phyloP scores from a whole-genome alignment of 1,140 invertebrate species.

The Drosophila hydei region DNA sequence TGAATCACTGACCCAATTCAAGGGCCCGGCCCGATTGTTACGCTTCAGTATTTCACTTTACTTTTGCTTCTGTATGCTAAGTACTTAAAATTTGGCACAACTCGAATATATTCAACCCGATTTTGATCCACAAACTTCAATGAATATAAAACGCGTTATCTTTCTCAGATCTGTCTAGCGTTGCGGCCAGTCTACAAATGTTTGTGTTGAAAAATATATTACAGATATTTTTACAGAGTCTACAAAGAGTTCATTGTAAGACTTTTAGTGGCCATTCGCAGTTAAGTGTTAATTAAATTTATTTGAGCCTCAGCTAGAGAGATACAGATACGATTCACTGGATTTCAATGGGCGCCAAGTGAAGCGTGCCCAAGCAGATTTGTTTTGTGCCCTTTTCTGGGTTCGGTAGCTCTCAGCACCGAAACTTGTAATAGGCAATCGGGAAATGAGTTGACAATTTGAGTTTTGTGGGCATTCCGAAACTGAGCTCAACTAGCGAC shows the following conservation, averaged over 20 bases:
- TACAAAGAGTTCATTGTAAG: constrained; percentile 40
- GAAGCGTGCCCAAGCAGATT: constrained; percentile 71
- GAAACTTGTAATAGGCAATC: constrained; percentile 11
- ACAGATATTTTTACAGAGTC: constrained; percentile 9
- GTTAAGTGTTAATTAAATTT: constrained; percentile 78
- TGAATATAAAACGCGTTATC: too few relatives aligned
- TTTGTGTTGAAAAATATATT: neutral
- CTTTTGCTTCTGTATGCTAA: constrained; percentile 19
- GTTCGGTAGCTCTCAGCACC: constrained; percentile 16
- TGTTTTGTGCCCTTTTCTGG: constrained; percentile 48
- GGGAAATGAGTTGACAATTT: constrained; percentile 66
- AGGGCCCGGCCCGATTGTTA: constrained; percentile 28
- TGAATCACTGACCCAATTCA: constrained; percentile 72
- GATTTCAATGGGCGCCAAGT: constrained; percentile 60
- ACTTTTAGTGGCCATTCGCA: constrained; percentile 39
- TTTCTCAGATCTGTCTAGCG: too few relatives aligned
- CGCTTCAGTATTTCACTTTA: constrained; percentile 42
- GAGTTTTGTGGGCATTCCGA: constrained; percentile 1
- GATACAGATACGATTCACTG: constrained; percentile 31
- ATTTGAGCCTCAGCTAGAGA: constrained; percentile 42
- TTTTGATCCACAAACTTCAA: too few relatives aligned
- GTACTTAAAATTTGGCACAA: constrained; percentile 1
- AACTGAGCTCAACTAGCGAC: constrained; percentile 11
- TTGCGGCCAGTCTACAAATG: too few relatives aligned
- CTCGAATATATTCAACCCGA: neutral